Base-by-base conservation (phyloP, 2,888 invertebrate species). In the Icerya purchasi region DNA sequence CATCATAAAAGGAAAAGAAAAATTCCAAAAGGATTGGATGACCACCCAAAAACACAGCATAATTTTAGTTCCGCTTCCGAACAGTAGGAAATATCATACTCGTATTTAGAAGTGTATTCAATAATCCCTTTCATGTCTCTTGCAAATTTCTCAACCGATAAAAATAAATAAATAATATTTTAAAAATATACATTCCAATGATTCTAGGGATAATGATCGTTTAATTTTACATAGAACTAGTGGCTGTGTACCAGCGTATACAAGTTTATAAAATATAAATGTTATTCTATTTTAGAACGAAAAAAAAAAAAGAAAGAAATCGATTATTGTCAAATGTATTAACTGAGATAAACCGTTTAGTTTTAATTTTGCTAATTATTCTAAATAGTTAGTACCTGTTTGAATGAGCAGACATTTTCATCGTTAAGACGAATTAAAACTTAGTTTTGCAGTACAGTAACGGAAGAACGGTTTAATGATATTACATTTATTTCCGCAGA, bases 81-180 rank as follows among this genome's bases (percentile, higher is more conserved):
- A 52, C 19, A 52, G 53, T 52, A 14, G 20, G 14, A 14, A 20
- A 52, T 52, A n/a, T 19, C 14, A 19, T 20, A 14, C 53, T 52
- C 20, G 53, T 52, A 52, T 52, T 20, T 19, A 8, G 14, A n/a
- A 52, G 20, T 52, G 53, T 19, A 52, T 5, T n/a, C 8, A 19
- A 19, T 19, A 52, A 52, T 52, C 14, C 8, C 5, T 5, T 20
- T 52, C 8, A 8, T 19, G 20, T 52, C n/a, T n/a, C 20, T 52
- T 5, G 53, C 14, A 52, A 52, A 52, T 52, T 52, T 52, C 53
- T 52, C 20, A 52, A 52, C 20, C 20, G 53, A 52, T 52, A 52
- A 52, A 20, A 52, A 52, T n/a, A 19, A 52, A 52, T 52, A 52
- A 52, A 52, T 52, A 52, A 52, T 52, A 20, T 52, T 52, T 52